phyloP scores from a whole-genome alignment of 2,113 vertebrate species.

The Saguinus imperator region DNA sequence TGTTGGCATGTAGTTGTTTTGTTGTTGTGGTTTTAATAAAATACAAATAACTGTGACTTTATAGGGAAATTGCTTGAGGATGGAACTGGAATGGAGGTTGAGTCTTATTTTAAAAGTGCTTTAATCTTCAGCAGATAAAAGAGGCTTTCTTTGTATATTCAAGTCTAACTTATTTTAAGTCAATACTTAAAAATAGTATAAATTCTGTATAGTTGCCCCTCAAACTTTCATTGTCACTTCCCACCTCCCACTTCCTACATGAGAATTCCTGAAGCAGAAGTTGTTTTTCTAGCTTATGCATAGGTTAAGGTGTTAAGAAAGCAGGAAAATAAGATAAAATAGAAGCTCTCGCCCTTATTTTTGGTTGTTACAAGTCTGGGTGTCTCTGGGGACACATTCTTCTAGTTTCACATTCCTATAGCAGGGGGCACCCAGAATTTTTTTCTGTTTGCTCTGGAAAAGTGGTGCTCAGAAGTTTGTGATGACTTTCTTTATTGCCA shows the following conservation, averaged over 20 bases:
- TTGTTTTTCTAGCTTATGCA: constrained; percentile 51
- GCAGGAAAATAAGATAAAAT: constrained; percentile 9
- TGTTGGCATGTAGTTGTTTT: background rate
- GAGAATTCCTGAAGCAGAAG: constrained; percentile 42
- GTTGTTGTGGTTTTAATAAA: background rate
- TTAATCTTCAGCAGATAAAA: constrained; percentile 16
- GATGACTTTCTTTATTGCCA: background rate
- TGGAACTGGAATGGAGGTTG: background rate
- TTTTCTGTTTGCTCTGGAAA: background rate
- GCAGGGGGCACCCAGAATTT: background rate
- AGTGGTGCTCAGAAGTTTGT: background rate
- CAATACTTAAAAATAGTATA: constrained; percentile 66
- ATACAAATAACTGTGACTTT: background rate
- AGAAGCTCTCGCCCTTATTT: background rate
- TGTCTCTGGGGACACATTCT: constrained; percentile 5
- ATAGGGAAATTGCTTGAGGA: background rate
- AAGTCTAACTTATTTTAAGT: constrained; percentile 13
- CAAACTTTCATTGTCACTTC: constrained; percentile 55
- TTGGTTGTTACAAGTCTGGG: background rate
- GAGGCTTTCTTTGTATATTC: constrained; percentile 55
- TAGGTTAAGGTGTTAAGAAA: constrained; percentile 12
- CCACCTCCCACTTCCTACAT: constrained; percentile 37
- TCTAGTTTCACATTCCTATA: background rate
- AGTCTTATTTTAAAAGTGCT: constrained; percentile 55
- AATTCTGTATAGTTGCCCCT: constrained; percentile 23